Conservation (phyloP, 2,797 vertebrate species). For the Amniataba percoides region DNA sequence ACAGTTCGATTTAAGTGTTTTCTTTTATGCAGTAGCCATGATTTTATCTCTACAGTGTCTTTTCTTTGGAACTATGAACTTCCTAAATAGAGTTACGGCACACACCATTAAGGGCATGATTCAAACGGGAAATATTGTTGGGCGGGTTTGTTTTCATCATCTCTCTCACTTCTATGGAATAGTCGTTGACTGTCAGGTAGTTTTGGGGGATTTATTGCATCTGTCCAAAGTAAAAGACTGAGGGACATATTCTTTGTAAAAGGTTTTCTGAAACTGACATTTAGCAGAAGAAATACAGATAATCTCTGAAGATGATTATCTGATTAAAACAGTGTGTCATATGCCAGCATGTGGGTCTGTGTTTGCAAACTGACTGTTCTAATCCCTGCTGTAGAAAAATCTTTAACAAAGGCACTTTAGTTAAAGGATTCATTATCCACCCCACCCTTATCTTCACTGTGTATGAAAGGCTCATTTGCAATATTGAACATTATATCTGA, state of each 20-base stretch:
- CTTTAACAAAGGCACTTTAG: slow-evolving; percentile 1
- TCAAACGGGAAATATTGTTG: background rate
- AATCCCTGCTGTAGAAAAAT: background rate
- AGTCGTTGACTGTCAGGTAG: background rate
- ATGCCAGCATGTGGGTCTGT: background rate
- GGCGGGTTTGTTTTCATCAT: background rate
- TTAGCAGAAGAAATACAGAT: background rate
- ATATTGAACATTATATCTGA: background rate
- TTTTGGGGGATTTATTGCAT: slow-evolving; percentile 2
- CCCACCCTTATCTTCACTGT: background rate
- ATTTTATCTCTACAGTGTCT: background rate
- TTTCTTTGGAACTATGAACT: background rate
- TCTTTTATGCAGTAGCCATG: background rate
- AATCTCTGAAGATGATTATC: background rate
- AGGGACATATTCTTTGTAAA: background rate
- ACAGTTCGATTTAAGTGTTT: background rate
- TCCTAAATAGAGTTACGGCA: background rate
- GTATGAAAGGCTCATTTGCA: background rate
- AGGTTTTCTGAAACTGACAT: background rate
- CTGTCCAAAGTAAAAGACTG: background rate
- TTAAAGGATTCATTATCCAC: background rate
- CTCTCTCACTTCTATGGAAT: slow-evolving; percentile 2
- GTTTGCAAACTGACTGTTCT: background rate
- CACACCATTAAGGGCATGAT: background rate
- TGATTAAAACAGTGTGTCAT: background rate